phyloP scores from a whole-genome alignment of 2,888 invertebrate genomes.

The Eristalis pertinax region DNA sequence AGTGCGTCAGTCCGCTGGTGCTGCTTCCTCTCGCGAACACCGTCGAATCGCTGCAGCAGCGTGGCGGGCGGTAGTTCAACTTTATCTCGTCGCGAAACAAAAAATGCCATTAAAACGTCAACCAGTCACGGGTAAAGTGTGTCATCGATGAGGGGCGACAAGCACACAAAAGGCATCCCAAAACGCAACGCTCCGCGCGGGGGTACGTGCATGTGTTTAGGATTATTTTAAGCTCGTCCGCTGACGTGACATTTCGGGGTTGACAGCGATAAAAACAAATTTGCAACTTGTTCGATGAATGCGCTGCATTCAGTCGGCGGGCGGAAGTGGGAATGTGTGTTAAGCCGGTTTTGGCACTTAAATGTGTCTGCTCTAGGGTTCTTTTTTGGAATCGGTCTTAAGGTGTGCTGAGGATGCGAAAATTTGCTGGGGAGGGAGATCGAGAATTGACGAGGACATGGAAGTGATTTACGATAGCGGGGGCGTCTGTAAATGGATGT shows the following conservation, averaged over 20 bases:
- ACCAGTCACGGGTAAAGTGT: slow-evolving; percentile 10
- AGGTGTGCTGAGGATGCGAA: neutral
- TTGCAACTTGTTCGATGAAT: neutral
- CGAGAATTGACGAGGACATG: neutral
- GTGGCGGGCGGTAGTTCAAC: neutral
- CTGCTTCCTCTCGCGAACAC: neutral
- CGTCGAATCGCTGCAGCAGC: neutral
- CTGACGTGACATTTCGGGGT: slow-evolving; percentile 38
- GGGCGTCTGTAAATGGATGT: neutral
- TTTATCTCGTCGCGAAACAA: slow-evolving; percentile 29
- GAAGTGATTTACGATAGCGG: neutral
- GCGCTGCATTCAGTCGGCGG: neutral
- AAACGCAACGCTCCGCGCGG: neutral
- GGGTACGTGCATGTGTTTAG: slow-evolving; percentile 7
- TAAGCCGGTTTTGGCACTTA: neutral
- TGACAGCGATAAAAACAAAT: slow-evolving; percentile 9
- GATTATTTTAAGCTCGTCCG: slow-evolving; percentile 23
- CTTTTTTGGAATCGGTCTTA: neutral
- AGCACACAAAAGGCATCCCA: neutral
- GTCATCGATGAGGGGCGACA: slow-evolving; percentile 20
- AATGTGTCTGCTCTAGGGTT: neutral
- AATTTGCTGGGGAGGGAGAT: no score
- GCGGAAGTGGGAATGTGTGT: neutral
- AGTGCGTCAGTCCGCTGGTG: neutral
- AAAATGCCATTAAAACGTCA: slow-evolving; percentile 34